Percentiles rank a stretch among this genome's conserved stretches.
Conservation (phyloP, 2,888 invertebrate genomes). For the Periphyllus acericola region DNA sequence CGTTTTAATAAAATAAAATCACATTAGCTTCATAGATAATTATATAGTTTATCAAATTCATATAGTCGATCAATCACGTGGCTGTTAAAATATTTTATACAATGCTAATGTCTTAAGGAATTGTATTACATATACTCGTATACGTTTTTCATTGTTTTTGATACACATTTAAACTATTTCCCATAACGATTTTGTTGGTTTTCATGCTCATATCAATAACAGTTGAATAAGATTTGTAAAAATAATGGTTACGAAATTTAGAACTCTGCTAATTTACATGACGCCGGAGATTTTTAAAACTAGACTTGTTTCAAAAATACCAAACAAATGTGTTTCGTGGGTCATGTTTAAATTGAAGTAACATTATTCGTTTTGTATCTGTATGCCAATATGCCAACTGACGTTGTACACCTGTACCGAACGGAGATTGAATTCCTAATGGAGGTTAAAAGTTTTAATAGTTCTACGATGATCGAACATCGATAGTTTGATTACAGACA, state of each 20-base stretch:
- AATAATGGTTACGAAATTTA: neutral
- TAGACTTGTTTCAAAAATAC: neutral
- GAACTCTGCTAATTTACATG: neutral
- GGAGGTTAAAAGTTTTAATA: no score
- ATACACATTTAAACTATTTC: neutral
- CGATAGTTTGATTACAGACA: no score
- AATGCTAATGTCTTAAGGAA: neutral
- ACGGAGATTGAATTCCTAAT: no score
- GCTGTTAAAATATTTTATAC: neutral
- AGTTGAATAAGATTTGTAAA: neutral
- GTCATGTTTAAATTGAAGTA: neutral
- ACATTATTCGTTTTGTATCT: neutral
- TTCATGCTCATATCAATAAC: neutral
- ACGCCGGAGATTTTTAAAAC: neutral
- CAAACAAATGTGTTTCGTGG: neutral
- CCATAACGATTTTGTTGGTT: neutral
- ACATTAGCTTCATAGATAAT: neutral
- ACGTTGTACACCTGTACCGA: no score
- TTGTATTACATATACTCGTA: no score
- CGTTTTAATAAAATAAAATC: neutral
- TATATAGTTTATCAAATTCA: neutral
- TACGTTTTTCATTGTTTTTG: no score
- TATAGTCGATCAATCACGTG: neutral
- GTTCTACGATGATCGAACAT: no score
- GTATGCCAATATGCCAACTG: no score